Base-by-base conservation (phyloP, 2,888 invertebrate species). In the Sphecodes monilicornis region DNA sequence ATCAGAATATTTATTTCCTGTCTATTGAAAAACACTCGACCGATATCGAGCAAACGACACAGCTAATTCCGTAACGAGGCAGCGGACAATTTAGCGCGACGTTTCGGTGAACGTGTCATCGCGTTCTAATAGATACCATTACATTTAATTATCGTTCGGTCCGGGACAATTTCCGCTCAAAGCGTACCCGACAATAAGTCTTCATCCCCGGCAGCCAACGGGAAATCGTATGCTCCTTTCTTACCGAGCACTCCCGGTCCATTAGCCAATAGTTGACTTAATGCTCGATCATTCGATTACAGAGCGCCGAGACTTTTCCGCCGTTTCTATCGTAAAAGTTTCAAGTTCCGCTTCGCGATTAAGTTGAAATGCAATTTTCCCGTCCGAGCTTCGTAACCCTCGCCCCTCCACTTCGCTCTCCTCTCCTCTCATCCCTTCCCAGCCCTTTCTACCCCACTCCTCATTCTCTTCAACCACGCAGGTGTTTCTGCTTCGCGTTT, bases 241-340 rank as follows among this genome's bases (percentile, higher is more conserved):
- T 82, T 82, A 83, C 81, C 72, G 81, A 64, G 83, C 82, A 86
- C 88, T 90, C 86, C 76, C 82, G 66, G 73, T 84, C 86, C 88
- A 90, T 90, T 90, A 90, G 86, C 85, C 86, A 82, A 90, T 89
- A 90, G 85, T 85, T 88, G 89, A 90, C 87, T 90, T 90, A 90
- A 90, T 88, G 82, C 80, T 77, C 86, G 90, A 88, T 90, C 88
- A 90, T 88, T 90, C 90, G 89, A 89, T 90, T 88, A 88, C 80
- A 84, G 81, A 78, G 68, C 81, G 84, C 82, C 85, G 76, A 70
- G 87, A 86, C 88, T 85, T 90, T 86, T 84, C 88, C 79, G 70
- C 78, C 88, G 82, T 86, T 89, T 89, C 84, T 81, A 80, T 76
- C 76, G 86, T 79, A 66, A 86, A 90, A 90, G 88, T 90, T 90